phyloP scores from a whole-genome alignment of 2,113 vertebrate genomes.

The Tauraco erythrolophus region DNA sequence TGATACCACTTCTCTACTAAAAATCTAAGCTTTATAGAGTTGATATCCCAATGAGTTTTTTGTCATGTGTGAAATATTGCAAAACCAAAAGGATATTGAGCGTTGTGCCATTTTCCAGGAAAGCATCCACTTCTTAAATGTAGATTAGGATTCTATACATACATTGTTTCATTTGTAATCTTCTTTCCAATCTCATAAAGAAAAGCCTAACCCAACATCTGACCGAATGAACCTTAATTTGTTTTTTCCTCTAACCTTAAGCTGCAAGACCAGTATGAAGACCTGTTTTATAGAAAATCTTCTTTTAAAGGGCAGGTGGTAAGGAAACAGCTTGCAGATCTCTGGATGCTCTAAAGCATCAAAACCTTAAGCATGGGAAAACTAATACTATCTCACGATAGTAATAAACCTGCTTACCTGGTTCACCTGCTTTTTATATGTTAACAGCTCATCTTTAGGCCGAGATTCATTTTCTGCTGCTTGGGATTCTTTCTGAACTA shows the following conservation, averaged over 20 bases:
- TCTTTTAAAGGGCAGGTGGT: slow-evolving; percentile 38
- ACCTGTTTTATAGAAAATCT: slow-evolving; percentile 52
- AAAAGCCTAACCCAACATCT: slow-evolving; percentile 60
- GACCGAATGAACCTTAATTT: slow-evolving; percentile 67
- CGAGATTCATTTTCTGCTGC: not conserved
- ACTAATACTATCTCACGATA: not conserved
- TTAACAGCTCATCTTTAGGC: not conserved
- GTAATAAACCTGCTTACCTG: not conserved
- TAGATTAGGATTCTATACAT: slow-evolving; percentile 52
- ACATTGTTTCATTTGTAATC: slow-evolving; percentile 21
- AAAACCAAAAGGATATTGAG: not conserved
- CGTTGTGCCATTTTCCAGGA: slow-evolving; percentile 7
- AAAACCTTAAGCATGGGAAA: not conserved
- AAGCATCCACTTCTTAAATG: slow-evolving; percentile 24
- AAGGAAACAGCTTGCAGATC: not conserved
- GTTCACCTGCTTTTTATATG: not conserved
- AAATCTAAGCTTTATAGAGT: not conserved
- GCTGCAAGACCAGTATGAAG: slow-evolving; percentile 65
- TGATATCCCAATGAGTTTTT: not conserved
- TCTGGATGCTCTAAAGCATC: not conserved
- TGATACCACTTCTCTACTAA: fast-evolving
- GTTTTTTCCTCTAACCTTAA: slow-evolving; percentile 52
- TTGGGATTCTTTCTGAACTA: not conserved
- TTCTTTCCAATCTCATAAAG: slow-evolving; percentile 64
- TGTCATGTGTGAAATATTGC: not conserved